Evolutionary conservation across 2,888 invertebrate genomes (phyloP).

Genomic region (Alitta virens): DNA sequence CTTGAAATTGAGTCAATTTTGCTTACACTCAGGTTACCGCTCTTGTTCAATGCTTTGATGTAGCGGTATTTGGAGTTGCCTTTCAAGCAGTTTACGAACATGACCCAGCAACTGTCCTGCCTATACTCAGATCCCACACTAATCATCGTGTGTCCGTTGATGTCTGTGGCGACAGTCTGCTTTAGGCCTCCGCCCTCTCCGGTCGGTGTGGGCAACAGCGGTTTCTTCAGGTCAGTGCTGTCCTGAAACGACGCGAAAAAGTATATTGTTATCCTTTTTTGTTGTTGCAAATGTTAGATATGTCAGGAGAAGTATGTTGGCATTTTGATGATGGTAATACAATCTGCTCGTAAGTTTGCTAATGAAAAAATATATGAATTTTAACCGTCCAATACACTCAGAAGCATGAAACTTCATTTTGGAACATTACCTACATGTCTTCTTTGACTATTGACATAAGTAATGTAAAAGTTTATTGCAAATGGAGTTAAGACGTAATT

Average conservation of each 20-base stretch:
- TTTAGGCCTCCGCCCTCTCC: slow-evolving; percentile 4
- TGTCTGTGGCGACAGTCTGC: slow-evolving; percentile 20
- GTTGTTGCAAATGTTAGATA: no score
- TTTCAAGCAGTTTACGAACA: slow-evolving; percentile 30
- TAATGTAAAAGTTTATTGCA: no score
- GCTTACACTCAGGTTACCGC: slow-evolving; percentile 27
- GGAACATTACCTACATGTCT: no score
- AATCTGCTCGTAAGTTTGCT: no score
- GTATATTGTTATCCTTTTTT: no score
- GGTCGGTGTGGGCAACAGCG: slow-evolving; percentile 1
- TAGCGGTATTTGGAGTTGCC: slow-evolving; percentile 27
- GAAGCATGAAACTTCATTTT: no score
- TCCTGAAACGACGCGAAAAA: slow-evolving; percentile 5
- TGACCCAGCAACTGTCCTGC: slow-evolving; percentile 25
- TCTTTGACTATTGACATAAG: no score
- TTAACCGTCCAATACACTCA: no score
- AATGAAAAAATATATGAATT: no score
- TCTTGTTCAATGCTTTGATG: slow-evolving; percentile 21
- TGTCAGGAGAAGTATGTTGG: no score
- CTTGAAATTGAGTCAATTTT: slow-evolving; percentile 30
- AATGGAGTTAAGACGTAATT: no score
- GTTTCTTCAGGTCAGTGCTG: slow-evolving; percentile 15
- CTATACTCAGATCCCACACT: slow-evolving; percentile 11
- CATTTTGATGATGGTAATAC: no score
- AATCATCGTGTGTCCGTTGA: slow-evolving; percentile 24